These are phyloP conservation scores for Acleris literana DNA, from an alignment of 2,888 invertebrate species.

Conservation along the genomic window DNA sequence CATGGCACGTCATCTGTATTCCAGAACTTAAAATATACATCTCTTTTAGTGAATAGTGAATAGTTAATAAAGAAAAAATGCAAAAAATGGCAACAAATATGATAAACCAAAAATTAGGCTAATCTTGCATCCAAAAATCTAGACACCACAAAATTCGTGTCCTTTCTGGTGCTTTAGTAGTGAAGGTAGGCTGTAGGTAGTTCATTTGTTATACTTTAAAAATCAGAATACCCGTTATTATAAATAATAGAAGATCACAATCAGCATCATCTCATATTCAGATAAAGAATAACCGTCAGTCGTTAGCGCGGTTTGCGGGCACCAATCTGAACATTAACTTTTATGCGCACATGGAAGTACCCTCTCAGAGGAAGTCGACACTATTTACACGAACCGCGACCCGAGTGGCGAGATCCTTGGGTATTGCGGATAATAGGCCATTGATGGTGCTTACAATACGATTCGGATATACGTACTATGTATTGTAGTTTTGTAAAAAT, in stretches of 20 bases:
- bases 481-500: not conserved
- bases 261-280: constrained; percentile 13
- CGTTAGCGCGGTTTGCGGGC: constrained; percentile 44
- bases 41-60: no score
- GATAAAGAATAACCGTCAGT: constrained; percentile 45
- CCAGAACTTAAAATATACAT: no score
- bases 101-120: no score
- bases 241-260: constrained; percentile 4
- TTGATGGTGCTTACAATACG: constrained; percentile 2
- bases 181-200: no score
- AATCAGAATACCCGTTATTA: not conserved
- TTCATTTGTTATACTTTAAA: no score
- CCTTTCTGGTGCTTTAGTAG: no score
- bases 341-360: constrained; percentile 49
- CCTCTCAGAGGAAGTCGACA: constrained; percentile 40
- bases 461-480: not conserved
- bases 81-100: no score
- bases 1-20: no score
- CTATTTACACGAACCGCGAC: constrained; percentile 43
- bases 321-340: constrained; percentile 53
- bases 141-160: no score
- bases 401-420: constrained; percentile 40
- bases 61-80: no score
- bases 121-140: no score
- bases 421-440: constrained; percentile 16